Conservation (phyloP, 2,797 vertebrate species). For the Dendrocincla fuliginosa region DNA sequence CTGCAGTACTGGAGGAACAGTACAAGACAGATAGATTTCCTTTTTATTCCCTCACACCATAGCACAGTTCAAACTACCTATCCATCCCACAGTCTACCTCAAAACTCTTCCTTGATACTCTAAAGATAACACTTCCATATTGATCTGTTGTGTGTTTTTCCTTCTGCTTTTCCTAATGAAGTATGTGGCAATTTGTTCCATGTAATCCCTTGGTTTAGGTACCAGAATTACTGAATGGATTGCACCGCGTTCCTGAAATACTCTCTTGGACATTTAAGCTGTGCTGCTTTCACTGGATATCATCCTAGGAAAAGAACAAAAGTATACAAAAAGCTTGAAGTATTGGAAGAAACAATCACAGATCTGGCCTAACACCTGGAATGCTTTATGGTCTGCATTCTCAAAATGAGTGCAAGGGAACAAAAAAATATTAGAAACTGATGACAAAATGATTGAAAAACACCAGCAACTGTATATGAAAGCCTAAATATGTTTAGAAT, state of each 20-base stretch:
- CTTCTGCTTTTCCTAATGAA: not conserved
- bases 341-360: not conserved
- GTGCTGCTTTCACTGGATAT: not conserved
- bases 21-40: not conserved
- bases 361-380: not conserved
- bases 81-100: not conserved
- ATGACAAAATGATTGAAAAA: not conserved
- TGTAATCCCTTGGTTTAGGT: not conserved
- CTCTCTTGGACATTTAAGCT: not conserved
- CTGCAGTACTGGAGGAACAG: not conserved
- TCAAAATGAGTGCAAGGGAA: not conserved
- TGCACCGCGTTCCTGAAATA: not conserved
- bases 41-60: not conserved
- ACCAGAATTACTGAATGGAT: not conserved
- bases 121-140: not conserved
- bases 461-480: not conserved
- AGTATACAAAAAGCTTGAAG: not conserved
- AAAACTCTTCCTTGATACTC: not conserved
- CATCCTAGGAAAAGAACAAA: not conserved
- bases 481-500: not conserved
- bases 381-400: not conserved
- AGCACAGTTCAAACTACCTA: not conserved
- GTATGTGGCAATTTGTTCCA: not conserved
- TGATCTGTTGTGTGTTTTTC: not conserved
- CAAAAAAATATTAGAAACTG: not conserved